These are phyloP conservation scores for Apodemia duryi DNA, from an alignment of 2,888 invertebrate genomes.

Conservation along the genomic window DNA sequence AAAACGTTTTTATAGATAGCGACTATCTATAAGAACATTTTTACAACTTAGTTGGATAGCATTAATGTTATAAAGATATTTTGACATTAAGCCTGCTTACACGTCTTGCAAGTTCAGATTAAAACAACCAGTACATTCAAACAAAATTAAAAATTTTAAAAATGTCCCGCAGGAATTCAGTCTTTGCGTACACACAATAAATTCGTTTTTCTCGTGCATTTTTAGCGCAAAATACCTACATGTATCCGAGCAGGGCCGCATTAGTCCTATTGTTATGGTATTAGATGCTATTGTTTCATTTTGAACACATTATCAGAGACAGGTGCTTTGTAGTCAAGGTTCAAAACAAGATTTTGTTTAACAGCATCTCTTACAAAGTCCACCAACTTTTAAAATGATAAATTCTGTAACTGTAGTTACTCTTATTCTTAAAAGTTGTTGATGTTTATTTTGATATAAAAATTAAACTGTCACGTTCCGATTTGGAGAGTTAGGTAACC, in stretches of 20 bases:
- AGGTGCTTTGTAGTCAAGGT: slow-evolving; percentile 42
- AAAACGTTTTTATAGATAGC: background rate
- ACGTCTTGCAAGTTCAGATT: background rate
- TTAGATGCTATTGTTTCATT: slow-evolving; percentile 50
- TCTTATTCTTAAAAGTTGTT: no score
- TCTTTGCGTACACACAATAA: background rate
- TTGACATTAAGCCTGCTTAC: no score
- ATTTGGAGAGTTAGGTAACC: no score
- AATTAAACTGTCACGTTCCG: no score
- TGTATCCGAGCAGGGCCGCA: background rate
- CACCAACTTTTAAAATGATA: no score
- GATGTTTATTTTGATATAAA: no score
- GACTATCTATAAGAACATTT: no score
- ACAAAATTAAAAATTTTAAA: background rate
- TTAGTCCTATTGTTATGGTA: slow-evolving; percentile 25
- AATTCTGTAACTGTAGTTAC: no score
- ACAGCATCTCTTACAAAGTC: no score
- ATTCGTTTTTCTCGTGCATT: background rate
- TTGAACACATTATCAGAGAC: slow-evolving; percentile 29
- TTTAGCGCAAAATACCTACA: background rate
- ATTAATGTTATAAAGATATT: no score
- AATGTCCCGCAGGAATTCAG: background rate
- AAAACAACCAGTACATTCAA: background rate
- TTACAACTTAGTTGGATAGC: no score
- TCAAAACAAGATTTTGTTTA: slow-evolving; percentile 35